Evolutionary conservation across 2,888 invertebrate species (phyloP).

Genomic region (Scrobipalpa costella): DNA sequence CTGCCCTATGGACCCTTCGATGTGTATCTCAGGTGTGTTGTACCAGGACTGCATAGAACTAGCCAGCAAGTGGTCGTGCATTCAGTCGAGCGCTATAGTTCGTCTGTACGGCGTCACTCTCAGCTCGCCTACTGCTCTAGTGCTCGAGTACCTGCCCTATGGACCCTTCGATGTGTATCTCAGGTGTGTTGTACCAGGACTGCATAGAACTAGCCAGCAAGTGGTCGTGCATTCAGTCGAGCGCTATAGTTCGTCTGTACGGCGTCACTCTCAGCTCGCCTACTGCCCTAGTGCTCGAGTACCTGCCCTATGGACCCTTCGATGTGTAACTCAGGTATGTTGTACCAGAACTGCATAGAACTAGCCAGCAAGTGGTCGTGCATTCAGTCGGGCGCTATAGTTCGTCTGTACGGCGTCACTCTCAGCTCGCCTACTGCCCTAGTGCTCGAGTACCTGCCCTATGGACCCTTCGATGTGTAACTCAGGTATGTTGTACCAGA

Average conservation of each 20-base stretch:
- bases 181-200: no score
- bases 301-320: no score
- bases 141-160: constrained; percentile 89
- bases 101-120: constrained; percentile 89
- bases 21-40: no score
- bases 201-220: no score
- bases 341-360: constrained; percentile 89
- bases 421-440: constrained; percentile 89
- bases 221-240: no score
- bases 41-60: constrained; percentile 89
- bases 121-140: constrained; percentile 88
- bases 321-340: no score
- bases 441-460: constrained; percentile 89
- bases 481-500: no score
- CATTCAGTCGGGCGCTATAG: constrained; percentile 87
- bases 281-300: no score
- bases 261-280: no score
- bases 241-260: no score
- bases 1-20: no score
- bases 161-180: constrained; percentile 90
- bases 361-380: constrained; percentile 90
- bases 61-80: constrained; percentile 88
- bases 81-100: constrained; percentile 88
- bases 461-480: constrained; percentile 89
- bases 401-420: constrained; percentile 89